These are phyloP conservation scores for Potorous gilbertii DNA, from an alignment of 2,797 vertebrate species.

Conservation along the genomic window DNA sequence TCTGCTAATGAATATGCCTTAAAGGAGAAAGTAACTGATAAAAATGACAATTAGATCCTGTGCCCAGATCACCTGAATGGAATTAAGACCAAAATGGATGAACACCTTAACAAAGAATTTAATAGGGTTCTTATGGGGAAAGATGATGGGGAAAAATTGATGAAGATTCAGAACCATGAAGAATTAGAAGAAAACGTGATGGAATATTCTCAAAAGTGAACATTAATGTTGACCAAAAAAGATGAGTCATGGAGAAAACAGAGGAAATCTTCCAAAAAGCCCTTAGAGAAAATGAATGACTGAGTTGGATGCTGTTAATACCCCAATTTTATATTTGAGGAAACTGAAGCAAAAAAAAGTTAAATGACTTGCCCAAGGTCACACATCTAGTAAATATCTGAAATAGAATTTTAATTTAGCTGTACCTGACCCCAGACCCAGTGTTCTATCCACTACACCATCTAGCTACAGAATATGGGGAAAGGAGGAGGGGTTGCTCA, in stretches of 20 bases:
- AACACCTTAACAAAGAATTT: slow-evolving; percentile 94
- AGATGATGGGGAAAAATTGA: slow-evolving; percentile 92
- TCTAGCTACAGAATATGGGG: not conserved
- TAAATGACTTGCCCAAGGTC: not conserved
- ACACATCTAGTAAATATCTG: not conserved
- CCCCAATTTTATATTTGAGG: not conserved
- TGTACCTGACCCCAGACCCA: not conserved
- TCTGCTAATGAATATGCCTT: slow-evolving; percentile 90
- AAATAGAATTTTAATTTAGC: not conserved
- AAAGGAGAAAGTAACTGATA: slow-evolving; percentile 85
- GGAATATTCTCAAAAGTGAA: slow-evolving; percentile 90
- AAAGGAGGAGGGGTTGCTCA: not conserved
- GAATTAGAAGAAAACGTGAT: slow-evolving; percentile 91
- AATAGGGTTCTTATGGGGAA: slow-evolving; percentile 94
- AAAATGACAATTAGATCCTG: slow-evolving; percentile 92
- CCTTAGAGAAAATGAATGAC: not conserved
- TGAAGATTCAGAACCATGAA: slow-evolving; percentile 91
- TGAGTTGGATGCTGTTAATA: not conserved
- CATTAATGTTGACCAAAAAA: not conserved
- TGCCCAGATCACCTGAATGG: slow-evolving; percentile 93
- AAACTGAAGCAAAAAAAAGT: not conserved
- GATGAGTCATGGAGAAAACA: not conserved
- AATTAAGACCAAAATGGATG: slow-evolving; percentile 93
- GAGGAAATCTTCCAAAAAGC: not conserved
- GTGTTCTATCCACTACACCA: not conserved